Evolutionary conservation across 2,888 invertebrate genomes (phyloP).

Genomic region (Creontiades dilutus): DNA sequence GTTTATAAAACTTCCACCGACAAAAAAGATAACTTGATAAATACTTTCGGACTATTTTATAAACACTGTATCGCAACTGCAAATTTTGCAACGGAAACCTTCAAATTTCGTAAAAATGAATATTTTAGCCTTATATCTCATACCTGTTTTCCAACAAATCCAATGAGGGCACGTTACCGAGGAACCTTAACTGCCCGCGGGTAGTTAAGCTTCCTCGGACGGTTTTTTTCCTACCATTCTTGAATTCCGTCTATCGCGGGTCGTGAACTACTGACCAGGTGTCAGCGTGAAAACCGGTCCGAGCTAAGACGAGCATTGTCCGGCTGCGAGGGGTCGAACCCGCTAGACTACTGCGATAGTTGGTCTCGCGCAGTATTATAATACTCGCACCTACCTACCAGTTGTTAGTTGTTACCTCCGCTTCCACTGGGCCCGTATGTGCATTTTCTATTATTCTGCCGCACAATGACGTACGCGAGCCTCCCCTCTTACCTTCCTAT

Average conservation of each 20-base stretch:
- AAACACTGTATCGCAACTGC: no score
- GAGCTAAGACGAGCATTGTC: conserved; percentile 49
- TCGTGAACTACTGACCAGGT: conserved; percentile 34
- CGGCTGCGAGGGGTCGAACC: conserved; percentile 31
- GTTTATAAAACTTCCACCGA: no score
- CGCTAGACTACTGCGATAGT: conserved; percentile 23
- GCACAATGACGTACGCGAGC: neutral
- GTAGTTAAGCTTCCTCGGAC: no score
- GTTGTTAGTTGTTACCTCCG: conserved; percentile 23
- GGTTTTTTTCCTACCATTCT: neutral
- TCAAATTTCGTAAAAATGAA: no score
- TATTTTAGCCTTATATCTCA: no score
- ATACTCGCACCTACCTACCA: conserved; percentile 15
- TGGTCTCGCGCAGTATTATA: neutral
- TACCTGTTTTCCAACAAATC: no score
- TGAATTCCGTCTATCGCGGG: conserved; percentile 10
- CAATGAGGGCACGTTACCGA: no score
- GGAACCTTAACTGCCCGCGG: no score
- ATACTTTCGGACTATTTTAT: no score
- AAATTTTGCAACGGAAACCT: no score
- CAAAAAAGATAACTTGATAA: no score
- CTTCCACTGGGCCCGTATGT: neutral
- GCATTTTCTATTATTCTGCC: neutral
- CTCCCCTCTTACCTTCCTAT: neutral
- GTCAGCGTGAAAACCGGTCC: conserved; percentile 49